Base-by-base conservation (phyloP, 2,113 vertebrate genomes). In the Chrysemys picta region DNA sequence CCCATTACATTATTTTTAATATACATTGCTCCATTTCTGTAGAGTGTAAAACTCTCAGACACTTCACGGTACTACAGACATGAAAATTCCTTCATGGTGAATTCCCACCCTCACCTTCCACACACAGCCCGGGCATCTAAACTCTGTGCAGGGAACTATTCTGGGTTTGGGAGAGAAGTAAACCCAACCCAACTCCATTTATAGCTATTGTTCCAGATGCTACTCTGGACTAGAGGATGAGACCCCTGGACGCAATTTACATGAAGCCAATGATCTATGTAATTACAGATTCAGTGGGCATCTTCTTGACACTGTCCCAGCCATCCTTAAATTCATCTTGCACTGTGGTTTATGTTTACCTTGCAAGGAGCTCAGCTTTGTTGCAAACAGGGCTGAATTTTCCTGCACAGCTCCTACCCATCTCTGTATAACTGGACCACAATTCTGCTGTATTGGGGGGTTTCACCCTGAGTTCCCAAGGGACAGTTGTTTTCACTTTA, bases 131-230 rank as follows among this genome's bases (percentile, higher is more conserved):
- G 10, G 65, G 56, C 16, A 27, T 2, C 29, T 0, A 10, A 38
- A 22, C 27, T 49, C 7, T 91, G 62, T 47, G 21, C 8, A 19
- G 0, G 0, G 0, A 95, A 50, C 0, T 0, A 22, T 14, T 31
- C 6, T 0, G 1, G 38, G 11, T 2, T 88, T 80, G 0, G 1
- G 87, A 82, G 12, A 7, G n/a, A n/a, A 42, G 75, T 47, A 85
- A 12, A 88, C 84, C 82, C 83, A 56, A 6, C 1, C 54, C 50
- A 54, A 84, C 87, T 3, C 19, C 8, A 16, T 80, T 80, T 0
- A 2, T 3, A n/a, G 49, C 21, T 62, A 3, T 69, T 65, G 57
- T 6, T 52, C 8, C 8, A 12, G 1, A 13, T 84, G 11, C 80
- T 91, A 38, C 16, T 22, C 80, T 85, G 80, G 78, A 89, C 16